Conservation (phyloP, 2,113 vertebrate species). For the Xiphorhynchus elegans region DNA sequence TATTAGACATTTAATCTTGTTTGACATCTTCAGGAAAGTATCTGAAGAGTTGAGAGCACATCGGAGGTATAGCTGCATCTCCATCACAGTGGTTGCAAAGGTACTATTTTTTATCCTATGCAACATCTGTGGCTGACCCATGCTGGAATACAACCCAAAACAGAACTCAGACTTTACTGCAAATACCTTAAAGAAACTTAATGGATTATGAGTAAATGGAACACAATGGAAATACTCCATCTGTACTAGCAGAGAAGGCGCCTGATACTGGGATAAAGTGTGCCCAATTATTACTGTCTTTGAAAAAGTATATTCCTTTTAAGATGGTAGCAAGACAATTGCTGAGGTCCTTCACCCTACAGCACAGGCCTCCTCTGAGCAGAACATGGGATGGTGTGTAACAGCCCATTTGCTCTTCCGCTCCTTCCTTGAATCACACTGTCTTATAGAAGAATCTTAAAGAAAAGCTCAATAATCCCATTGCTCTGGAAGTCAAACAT, state of each 20-base stretch:
- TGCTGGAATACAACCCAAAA: neutral
- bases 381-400: rapidly evolving
- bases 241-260: neutral
- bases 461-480: neutral
- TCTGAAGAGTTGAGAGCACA: neutral
- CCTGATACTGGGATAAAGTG: neutral
- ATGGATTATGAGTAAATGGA: neutral
- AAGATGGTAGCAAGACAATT: neutral
- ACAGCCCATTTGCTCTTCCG: neutral
- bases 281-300: neutral
- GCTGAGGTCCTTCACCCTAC: neutral
- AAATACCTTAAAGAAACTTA: neutral
- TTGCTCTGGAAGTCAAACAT: neutral
- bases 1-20: neutral
- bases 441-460: neutral
- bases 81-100: rapidly evolving
- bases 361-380: neutral
- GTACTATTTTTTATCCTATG: neutral
- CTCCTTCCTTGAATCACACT: neutral
- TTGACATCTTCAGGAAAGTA: neutral
- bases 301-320: neutral
- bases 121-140: neutral
- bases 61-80: neutral
- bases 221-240: neutral
- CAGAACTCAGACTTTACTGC: rapidly evolving